phyloP scores from a whole-genome alignment of 2,797 vertebrate genomes.

The Chaetodon trifasciatus region DNA sequence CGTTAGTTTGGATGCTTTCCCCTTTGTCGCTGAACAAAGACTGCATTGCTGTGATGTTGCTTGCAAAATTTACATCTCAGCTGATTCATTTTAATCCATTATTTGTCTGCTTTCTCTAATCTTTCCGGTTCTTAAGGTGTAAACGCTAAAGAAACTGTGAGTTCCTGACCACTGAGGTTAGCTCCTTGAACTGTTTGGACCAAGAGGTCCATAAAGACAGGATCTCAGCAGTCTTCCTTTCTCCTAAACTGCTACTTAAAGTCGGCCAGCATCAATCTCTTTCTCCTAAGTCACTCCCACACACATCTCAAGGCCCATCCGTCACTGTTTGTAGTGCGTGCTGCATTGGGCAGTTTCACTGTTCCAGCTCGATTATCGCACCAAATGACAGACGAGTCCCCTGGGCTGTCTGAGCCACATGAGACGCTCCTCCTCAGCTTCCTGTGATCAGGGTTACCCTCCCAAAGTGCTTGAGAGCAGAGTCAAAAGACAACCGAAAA shows the following conservation, averaged over 20 bases:
- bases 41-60: no score
- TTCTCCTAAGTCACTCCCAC: slow-evolving; percentile 25
- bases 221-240: background rate
- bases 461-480: slow-evolving; percentile 31
- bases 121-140: background rate
- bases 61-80: background rate
- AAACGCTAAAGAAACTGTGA: background rate
- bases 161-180: background rate
- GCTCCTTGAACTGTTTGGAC: slow-evolving; percentile 1
- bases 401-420: slow-evolving; percentile 72
- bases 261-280: slow-evolving; percentile 15
- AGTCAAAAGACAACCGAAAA: slow-evolving; percentile 32
- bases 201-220: background rate
- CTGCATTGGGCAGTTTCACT: slow-evolving; percentile 53
- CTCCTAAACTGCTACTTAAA: slow-evolving; percentile 18
- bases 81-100: background rate
- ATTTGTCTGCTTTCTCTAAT: background rate
- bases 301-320: slow-evolving; percentile 17
- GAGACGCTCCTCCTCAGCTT: slow-evolving; percentile 59
- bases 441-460: slow-evolving; percentile 62
- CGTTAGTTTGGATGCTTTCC: background rate
- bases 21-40: background rate
- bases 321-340: slow-evolving; percentile 33
- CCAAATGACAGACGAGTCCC: slow-evolving; percentile 76
- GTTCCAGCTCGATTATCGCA: slow-evolving; percentile 56